Percentiles rank a stretch among this genome's conserved stretches.
These are phyloP conservation scores for Coryphaenoides rupestris DNA, from an alignment of 2,113 vertebrate genomes.

Conservation along the genomic window DNA sequence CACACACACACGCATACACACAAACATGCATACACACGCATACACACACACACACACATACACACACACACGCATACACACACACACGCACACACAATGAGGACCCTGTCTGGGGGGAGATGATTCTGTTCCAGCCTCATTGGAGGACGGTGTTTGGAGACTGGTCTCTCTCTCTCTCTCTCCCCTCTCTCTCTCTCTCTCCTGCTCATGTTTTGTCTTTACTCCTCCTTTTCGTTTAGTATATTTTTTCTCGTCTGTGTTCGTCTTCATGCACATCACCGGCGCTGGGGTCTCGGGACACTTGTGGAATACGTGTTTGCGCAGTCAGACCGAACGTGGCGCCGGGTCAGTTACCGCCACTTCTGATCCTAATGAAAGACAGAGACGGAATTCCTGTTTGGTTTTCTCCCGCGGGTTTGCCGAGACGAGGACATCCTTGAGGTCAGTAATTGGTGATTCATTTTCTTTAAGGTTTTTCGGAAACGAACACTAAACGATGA, in stretches of 20 bases:
- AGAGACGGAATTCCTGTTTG: no score
- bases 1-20: constrained; percentile 28
- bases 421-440: no score
- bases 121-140: constrained; percentile 39
- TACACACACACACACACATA: constrained; percentile 18
- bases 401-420: no score
- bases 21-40: constrained; percentile 19
- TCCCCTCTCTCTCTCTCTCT: constrained; percentile 10
- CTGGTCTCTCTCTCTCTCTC: constrained; percentile 27
- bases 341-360: no score
- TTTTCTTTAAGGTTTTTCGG: no score
- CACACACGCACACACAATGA: constrained; percentile 32
- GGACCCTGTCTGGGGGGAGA: constrained; percentile 43
- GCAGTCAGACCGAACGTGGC: no score
- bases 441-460: no score
- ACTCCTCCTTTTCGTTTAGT: constrained; percentile 9
- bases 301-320: constrained; percentile 30
- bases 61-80: constrained; percentile 27
- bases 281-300: constrained; percentile 21
- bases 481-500: no score
- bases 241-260: constrained; percentile 8
- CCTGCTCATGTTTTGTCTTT: constrained; percentile 17
- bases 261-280: constrained; percentile 12
- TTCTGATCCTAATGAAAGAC: no score
- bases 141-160: constrained; percentile 35